Evolutionary conservation across 92 coral and sea anemone genomes (phyloP), one percentile per base, ranked within the genome.

Genomic region (Epizoanthus illoricatus): DNA sequence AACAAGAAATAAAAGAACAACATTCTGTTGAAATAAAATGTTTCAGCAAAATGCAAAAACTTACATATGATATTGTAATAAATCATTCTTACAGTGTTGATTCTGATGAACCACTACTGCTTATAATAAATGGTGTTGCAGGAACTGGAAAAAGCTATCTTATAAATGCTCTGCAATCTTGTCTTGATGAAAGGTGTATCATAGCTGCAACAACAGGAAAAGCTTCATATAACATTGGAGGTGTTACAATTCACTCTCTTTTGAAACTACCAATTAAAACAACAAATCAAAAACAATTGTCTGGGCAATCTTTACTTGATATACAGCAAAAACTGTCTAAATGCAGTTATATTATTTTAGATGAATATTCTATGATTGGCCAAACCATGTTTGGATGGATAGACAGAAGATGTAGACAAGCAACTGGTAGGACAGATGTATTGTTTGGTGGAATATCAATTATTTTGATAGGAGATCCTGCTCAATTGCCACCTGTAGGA

Each of bases 121-220:
- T 71, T 17, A 86, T 86, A 43, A 80, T 86, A 36, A 79, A 49
- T 85, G 88, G 88, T 18, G 39, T 40, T 17, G 88, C 88, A 5
- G 88, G 88, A 41, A 79, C 88, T 45, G 65, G 76, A 23, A 71
- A 83, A 70, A 69, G 85, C 58, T 70, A 69, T 10, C 64, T 81
- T 39, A 81, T 75, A 10, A 75, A 1, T 75, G 64, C 71, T 42
- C 12, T 75, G 11, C 71, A 24, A 75, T 5, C 18, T 12, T 28
- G 19, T 54, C 67, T 86, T 40, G 42, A 68, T 36, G 69, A 70
- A 18, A 74, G 49, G 24, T 84, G 85, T 45, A 42, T 81, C n/a
- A 36, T 68, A 7, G 20, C 86, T 20, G 86, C 85, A 80, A 28
- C 33, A 28, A 28, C 33, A 28, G 33, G 33, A 28, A 28, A 28